These are phyloP conservation scores for Protonibea diacanthus DNA, from an alignment of 2,797 vertebrate genomes.

Conservation along the genomic window DNA sequence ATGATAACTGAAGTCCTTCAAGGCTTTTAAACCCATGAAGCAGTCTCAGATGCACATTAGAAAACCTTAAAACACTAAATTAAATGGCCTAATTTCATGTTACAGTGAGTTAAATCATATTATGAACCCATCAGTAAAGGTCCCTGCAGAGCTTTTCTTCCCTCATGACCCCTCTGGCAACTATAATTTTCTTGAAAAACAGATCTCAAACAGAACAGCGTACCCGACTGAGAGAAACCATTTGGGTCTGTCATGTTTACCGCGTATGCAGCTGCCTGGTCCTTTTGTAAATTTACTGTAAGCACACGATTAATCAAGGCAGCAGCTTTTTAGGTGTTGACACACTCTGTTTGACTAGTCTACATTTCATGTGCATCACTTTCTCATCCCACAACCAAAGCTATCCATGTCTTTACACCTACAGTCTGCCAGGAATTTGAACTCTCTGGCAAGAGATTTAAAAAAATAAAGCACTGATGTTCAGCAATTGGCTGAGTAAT, in stretches of 20 bases:
- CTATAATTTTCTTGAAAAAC: slow-evolving; percentile 7
- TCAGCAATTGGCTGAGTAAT: slow-evolving; percentile 49
- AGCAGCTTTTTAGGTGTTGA: slow-evolving; percentile 42
- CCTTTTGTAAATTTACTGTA: slow-evolving; percentile 37
- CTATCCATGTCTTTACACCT: slow-evolving; percentile 44
- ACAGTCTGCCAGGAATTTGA: slow-evolving; percentile 57
- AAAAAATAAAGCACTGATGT: slow-evolving; percentile 30
- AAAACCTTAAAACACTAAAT: slow-evolving; percentile 34
- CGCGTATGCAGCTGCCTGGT: slow-evolving; percentile 26
- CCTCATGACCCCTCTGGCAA: slow-evolving; percentile 28
- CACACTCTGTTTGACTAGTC: slow-evolving; percentile 26
- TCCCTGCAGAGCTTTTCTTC: slow-evolving; percentile 22
- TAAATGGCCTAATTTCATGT: slow-evolving; percentile 35
- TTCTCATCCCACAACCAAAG: slow-evolving; percentile 25
- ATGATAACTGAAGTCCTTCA: slow-evolving; percentile 26
- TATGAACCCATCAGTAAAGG: slow-evolving; percentile 50
- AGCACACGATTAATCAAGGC: slow-evolving; percentile 48
- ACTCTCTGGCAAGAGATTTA: slow-evolving; percentile 36
- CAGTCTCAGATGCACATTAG: slow-evolving; percentile 30
- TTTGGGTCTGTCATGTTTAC: slow-evolving; percentile 42
- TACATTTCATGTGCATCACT: slow-evolving; percentile 23
- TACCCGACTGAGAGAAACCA: slow-evolving; percentile 22
- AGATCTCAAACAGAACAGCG: slow-evolving; percentile 1
- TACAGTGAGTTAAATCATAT: slow-evolving; percentile 46
- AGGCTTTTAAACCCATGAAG: slow-evolving; percentile 39